Conservation (phyloP, 2,113 vertebrate species). For the Syngnathus scovelli region DNA sequence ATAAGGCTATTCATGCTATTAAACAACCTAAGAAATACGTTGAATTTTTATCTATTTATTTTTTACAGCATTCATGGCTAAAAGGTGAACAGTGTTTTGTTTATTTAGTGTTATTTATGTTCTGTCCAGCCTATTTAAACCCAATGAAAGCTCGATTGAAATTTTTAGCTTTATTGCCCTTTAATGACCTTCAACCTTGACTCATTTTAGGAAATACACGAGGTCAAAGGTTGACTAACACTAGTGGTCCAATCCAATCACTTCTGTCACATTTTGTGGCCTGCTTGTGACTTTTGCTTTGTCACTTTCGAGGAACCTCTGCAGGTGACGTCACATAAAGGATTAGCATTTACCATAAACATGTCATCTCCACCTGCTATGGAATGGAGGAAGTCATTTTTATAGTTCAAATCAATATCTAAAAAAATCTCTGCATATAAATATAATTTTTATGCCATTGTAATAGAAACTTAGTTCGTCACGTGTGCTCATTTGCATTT, state of each 20-base stretch:
- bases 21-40: neutral
- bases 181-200: slow-evolving; percentile 28
- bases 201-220: slow-evolving; percentile 42
- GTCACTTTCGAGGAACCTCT: slow-evolving; percentile 35
- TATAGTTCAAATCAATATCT: neutral
- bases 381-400: neutral
- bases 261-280: slow-evolving; percentile 18
- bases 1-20: neutral
- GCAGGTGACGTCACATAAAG: slow-evolving; percentile 51
- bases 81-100: neutral
- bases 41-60: neutral
- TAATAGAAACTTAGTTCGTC: slow-evolving; percentile 2
- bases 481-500: slow-evolving; percentile 45
- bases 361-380: neutral
- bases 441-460: neutral
- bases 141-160: slow-evolving; percentile 30
- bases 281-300: slow-evolving; percentile 35
- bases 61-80: neutral
- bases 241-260: slow-evolving; percentile 45
- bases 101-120: neutral
- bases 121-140: neutral
- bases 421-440: neutral
- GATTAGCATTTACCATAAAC: neutral
- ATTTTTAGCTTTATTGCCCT: slow-evolving; percentile 28
- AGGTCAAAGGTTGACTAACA: slow-evolving; percentile 61